Percentiles rank a stretch among this genome's conserved stretches.
These are phyloP conservation scores for Xiphophorus maculatus DNA, from an alignment of 2,113 vertebrate genomes.

Conservation along the genomic window DNA sequence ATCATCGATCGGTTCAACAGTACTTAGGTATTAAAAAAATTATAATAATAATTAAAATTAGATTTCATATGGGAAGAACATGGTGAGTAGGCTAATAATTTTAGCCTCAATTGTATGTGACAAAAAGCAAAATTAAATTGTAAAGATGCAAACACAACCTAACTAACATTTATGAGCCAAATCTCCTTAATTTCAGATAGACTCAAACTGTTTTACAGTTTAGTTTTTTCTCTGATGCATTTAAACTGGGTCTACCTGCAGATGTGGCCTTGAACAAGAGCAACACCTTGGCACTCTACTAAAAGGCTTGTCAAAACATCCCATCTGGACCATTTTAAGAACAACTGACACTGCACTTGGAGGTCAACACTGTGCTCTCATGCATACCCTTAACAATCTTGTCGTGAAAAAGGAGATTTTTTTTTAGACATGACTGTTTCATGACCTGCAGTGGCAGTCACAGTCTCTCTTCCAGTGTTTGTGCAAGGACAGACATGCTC, in stretches of 20 bases:
- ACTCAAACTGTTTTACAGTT: not conserved
- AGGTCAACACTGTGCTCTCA: constrained; percentile 31
- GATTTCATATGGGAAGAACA: no score
- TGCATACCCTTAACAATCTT: constrained; percentile 22
- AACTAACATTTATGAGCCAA: not conserved
- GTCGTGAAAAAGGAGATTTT: constrained; percentile 1
- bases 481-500: constrained; percentile 2
- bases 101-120: no score
- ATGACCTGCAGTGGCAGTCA: constrained; percentile 15
- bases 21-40: no score
- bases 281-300: not conserved
- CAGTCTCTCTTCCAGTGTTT: constrained; percentile 9
- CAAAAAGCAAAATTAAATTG: not conserved
- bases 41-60: no score
- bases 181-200: not conserved
- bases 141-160: not conserved
- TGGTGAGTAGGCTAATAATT: no score
- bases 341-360: constrained; percentile 12
- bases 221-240: not conserved
- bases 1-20: no score
- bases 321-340: constrained; percentile 22
- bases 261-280: not conserved
- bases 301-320: constrained; percentile 18
- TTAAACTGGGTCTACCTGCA: not conserved
- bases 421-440: constrained; percentile 1